Percentiles rank a stretch among this genome's conserved stretches.
These are phyloP conservation scores for Pangasianodon hypophthalmus DNA, from an alignment of 2,113 vertebrate genomes.

Conservation along the genomic window DNA sequence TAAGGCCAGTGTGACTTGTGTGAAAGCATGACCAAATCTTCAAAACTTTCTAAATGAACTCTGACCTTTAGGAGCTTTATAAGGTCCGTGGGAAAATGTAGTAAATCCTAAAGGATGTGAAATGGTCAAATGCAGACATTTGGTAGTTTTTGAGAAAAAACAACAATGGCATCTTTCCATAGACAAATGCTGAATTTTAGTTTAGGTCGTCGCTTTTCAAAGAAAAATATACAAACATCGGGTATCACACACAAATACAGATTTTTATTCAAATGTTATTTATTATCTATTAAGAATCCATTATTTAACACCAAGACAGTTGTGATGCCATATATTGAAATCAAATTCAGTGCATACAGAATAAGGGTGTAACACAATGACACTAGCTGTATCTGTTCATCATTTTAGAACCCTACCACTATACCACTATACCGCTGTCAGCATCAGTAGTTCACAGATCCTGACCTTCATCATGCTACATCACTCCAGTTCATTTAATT, in stretches of 20 bases:
- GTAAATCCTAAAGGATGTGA: background rate
- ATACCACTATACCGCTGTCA: background rate
- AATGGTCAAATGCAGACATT: background rate
- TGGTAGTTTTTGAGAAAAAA: background rate
- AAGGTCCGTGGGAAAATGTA: conserved; percentile 11
- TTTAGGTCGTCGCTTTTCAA: background rate
- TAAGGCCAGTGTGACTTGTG: background rate
- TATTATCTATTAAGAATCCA: background rate
- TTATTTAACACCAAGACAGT: background rate
- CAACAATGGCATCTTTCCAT: background rate
- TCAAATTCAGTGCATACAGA: background rate
- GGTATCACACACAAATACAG: background rate
- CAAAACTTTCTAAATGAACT: background rate
- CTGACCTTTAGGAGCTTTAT: conserved; percentile 11
- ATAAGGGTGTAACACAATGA: background rate
- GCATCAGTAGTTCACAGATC: background rate
- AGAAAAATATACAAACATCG: background rate
- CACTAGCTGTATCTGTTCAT: background rate
- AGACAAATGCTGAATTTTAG: background rate
- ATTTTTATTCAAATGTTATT: background rate
- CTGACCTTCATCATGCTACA: no score
- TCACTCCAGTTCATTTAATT: no score
- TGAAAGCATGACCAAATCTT: background rate
- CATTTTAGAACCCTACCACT: background rate
- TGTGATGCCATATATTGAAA: background rate